These are phyloP conservation scores for Drosophila insularis DNA, from an alignment of 1,140 invertebrate genomes.

Conservation along the genomic window DNA sequence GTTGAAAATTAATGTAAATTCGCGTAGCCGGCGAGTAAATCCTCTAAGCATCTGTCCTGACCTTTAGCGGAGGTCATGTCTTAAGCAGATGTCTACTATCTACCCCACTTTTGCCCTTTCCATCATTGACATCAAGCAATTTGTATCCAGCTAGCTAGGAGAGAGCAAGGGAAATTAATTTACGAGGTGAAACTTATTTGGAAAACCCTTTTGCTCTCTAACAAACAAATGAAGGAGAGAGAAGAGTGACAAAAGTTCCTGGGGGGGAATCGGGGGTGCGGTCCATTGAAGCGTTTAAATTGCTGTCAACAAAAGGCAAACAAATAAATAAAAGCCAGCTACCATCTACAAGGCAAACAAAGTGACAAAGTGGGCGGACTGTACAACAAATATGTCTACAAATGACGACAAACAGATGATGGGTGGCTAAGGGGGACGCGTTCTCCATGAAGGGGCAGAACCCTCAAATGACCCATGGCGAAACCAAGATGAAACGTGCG, in stretches of 20 bases:
- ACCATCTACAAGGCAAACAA: conserved; percentile 28
- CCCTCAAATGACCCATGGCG: conserved; percentile 65
- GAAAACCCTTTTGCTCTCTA: conserved; percentile 72
- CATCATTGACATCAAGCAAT: conserved; percentile 37
- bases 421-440: not conserved
- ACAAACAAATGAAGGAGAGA: conserved; percentile 8
- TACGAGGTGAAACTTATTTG: conserved; percentile 79
- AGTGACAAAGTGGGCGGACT: conserved; percentile 57
- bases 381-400: conserved; percentile 67
- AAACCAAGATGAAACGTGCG: conserved; percentile 57
- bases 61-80: conserved; percentile 53
- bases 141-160: conserved; percentile 58
- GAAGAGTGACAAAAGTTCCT: not conserved
- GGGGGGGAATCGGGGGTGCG: not conserved
- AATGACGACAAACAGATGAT: conserved; percentile 43
- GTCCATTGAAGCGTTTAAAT: conserved; percentile 79
- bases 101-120: not conserved
- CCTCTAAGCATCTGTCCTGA: conserved; percentile 26
- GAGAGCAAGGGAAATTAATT: conserved; percentile 66
- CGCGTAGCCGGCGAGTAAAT: conserved; percentile 15
- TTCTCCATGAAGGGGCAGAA: not conserved
- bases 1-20: conserved; percentile 47
- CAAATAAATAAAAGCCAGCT: conserved; percentile 76
- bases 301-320: conserved; percentile 79
- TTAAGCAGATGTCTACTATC: conserved; percentile 20